These are phyloP conservation scores for Barypeithes pellucidus DNA, from an alignment of 2,888 invertebrate species.

Conservation along the genomic window DNA sequence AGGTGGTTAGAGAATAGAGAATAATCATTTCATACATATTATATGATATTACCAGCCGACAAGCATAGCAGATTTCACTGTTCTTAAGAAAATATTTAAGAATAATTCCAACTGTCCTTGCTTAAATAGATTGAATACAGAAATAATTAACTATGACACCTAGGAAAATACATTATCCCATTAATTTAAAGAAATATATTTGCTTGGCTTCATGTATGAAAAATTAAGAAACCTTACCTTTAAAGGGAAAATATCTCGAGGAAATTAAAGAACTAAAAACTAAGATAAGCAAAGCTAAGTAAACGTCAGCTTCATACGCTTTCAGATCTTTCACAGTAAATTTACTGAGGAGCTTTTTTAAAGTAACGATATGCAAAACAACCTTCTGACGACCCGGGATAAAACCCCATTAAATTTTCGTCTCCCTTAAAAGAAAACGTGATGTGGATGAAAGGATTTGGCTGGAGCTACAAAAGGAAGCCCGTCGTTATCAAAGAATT, in stretches of 20 bases:
- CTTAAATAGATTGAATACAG: too few relatives aligned
- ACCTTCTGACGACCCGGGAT: constrained; percentile 48
- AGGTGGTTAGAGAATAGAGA: too few relatives aligned
- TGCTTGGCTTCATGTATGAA: not conserved
- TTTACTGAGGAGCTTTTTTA: constrained; percentile 39
- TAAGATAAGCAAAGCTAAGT: constrained; percentile 36
- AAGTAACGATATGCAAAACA: constrained; percentile 51
- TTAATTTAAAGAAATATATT: not conserved
- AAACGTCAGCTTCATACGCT: constrained; percentile 32
- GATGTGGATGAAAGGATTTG: constrained; percentile 52
- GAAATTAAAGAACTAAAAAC: constrained; percentile 20
- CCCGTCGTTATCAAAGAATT: constrained; percentile 48
- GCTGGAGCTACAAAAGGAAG: constrained; percentile 41
- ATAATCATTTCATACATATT: too few relatives aligned
- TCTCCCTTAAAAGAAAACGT: constrained; percentile 52
- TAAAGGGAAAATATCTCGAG: constrained; percentile 7
- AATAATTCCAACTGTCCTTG: too few relatives aligned
- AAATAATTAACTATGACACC: too few relatives aligned
- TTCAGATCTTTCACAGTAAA: constrained; percentile 24
- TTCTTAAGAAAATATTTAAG: too few relatives aligned
- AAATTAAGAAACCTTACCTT: not conserved
- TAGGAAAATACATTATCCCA: not conserved
- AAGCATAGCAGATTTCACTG: too few relatives aligned
- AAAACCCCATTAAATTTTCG: constrained; percentile 55
- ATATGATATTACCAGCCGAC: too few relatives aligned